Evolutionary conservation across 2,797 vertebrate species (phyloP).

Genomic region (Manis pentadactyla): DNA sequence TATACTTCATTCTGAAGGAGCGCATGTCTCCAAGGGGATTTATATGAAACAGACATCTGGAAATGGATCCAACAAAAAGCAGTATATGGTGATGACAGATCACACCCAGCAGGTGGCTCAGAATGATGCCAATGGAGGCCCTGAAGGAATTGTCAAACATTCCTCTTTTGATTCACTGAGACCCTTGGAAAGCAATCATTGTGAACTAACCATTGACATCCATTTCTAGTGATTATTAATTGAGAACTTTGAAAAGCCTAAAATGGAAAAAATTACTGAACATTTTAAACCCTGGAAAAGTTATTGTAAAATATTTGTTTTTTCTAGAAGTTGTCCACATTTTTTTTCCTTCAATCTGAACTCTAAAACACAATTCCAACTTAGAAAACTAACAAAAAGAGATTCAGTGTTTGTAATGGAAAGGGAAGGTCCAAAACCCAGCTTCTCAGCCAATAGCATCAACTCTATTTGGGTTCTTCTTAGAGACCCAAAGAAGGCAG

Average conservation of each 20-base stretch:
- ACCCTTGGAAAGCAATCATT: neutral
- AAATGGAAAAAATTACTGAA: neutral
- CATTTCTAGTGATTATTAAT: neutral
- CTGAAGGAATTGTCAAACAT: neutral
- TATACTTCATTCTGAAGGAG: neutral
- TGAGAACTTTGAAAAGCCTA: neutral
- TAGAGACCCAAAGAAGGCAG: neutral
- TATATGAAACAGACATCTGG: conserved; percentile 8
- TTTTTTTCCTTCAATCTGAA: neutral
- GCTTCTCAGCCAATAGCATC: neutral
- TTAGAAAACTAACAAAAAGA: neutral
- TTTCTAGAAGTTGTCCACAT: neutral
- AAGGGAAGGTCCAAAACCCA: neutral
- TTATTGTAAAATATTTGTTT: neutral
- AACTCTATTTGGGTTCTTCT: neutral
- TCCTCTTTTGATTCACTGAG: neutral
- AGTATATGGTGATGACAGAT: neutral
- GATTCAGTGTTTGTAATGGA: neutral
- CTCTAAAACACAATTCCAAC: neutral
- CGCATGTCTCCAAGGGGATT: neutral
- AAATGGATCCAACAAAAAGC: neutral
- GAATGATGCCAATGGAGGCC: neutral
- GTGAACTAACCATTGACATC: neutral
- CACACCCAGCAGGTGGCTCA: neutral
- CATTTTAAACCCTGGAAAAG: neutral